Percentiles rank a stretch among this genome's conserved stretches.
phyloP scores from a whole-genome alignment of 2,888 invertebrate species.

The Diarsia mendica region DNA sequence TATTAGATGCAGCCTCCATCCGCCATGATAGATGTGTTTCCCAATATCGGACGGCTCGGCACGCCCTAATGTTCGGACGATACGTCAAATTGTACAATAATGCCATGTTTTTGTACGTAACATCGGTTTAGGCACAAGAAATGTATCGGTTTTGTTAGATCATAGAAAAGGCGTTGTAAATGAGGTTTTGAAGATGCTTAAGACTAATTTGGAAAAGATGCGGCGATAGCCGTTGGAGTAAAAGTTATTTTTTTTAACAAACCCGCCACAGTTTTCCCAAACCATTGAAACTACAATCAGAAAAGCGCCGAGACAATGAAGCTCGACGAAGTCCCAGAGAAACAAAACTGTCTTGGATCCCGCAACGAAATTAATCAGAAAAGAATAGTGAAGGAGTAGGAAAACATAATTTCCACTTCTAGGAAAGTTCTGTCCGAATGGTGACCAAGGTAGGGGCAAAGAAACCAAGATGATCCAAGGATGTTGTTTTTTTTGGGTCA shows the following conservation, averaged over 20 bases:
- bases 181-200: slow-evolving; percentile 3
- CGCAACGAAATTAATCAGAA: too few relatives aligned
- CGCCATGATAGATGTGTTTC: slow-evolving; percentile 71
- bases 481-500: background rate
- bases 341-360: too few relatives aligned
- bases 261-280: too few relatives aligned
- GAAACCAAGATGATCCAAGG: too few relatives aligned
- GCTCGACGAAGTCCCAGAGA: too few relatives aligned
- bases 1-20: slow-evolving; percentile 30
- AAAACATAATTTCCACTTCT: too few relatives aligned
- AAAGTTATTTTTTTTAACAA: too few relatives aligned
- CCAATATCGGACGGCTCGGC: slow-evolving; percentile 63
- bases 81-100: slow-evolving; percentile 67
- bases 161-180: background rate
- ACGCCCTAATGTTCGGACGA: slow-evolving; percentile 60
- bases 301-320: too few relatives aligned
- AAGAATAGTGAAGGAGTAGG: too few relatives aligned
- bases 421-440: background rate
- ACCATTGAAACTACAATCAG: too few relatives aligned
- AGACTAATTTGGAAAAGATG: background rate
- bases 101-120: slow-evolving; percentile 58
- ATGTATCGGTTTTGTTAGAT: slow-evolving; percentile 12
- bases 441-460: too few relatives aligned
- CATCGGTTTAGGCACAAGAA: slow-evolving; percentile 33
- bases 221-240: background rate